phyloP scores from a whole-genome alignment of 2,113 vertebrate genomes.

The Willisornis vidua region DNA sequence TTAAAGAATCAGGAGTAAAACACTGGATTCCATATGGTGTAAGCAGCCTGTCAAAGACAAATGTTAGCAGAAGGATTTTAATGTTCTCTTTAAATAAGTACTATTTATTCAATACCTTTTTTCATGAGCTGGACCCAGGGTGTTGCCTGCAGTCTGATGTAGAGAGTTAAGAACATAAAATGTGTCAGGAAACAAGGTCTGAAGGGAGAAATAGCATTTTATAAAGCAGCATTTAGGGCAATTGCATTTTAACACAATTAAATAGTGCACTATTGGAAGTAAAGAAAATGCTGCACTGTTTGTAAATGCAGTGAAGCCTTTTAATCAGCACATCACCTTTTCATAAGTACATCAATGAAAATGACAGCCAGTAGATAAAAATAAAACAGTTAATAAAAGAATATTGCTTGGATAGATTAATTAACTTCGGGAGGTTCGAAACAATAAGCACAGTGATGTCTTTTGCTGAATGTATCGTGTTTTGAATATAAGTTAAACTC shows the following conservation, averaged over 20 bases:
- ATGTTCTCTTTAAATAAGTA: background rate
- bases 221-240: slow-evolving; percentile 18
- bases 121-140: background rate
- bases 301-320: background rate
- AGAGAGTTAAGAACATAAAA: background rate
- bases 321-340: background rate
- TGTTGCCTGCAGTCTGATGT: background rate
- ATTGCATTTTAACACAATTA: slow-evolving; percentile 21
- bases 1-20: background rate
- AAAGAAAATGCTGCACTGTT: background rate
- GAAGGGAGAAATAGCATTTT: background rate
- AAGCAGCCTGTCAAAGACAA: background rate
- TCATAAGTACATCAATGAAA: background rate
- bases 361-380: background rate
- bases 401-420: background rate
- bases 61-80: background rate
- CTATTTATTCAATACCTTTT: background rate
- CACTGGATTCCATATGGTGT: background rate
- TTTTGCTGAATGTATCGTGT: background rate
- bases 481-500: background rate
- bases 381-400: background rate
- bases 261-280: background rate
- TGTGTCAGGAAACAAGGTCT: background rate
- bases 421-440: background rate
- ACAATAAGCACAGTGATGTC: background rate